phyloP scores from a whole-genome alignment of 2,113 vertebrate genomes.

The Struthidea cinerea region DNA sequence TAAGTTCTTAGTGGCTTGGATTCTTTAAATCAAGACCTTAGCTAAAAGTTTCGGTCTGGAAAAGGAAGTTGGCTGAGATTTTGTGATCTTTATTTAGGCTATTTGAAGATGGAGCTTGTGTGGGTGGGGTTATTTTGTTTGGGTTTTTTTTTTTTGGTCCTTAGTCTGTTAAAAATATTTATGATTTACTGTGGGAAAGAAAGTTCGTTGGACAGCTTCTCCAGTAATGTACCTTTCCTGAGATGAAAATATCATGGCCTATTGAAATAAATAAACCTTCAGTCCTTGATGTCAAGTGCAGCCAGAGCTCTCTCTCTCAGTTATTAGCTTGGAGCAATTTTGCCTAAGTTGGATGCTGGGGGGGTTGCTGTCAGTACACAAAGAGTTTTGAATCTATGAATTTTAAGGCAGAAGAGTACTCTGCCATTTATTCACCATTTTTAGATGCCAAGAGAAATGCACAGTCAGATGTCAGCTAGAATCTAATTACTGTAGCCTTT shows the following conservation, averaged over 20 bases:
- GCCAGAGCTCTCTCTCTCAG: neutral
- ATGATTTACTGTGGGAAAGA: neutral
- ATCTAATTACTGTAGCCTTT: neutral
- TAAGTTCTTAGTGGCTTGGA: neutral
- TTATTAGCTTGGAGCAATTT: neutral
- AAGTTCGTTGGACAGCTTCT: neutral
- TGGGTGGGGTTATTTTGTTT: neutral
- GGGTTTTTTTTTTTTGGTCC: neutral
- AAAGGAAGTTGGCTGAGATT: neutral
- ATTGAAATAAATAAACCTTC: neutral
- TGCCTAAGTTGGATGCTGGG: neutral
- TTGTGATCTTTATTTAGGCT: neutral
- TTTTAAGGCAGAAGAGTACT: neutral
- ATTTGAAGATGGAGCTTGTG: neutral
- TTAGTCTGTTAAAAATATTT: neutral
- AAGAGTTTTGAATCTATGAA: neutral
- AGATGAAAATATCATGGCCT: neutral
- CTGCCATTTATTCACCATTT: neutral
- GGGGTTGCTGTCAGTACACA: neutral
- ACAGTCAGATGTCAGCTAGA: neutral
- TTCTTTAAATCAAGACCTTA: neutral
- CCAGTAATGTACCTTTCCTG: neutral
- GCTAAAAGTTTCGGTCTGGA: neutral
- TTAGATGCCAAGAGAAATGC: neutral
- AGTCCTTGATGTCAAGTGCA: neutral